Evolutionary conservation across 2,797 vertebrate genomes (phyloP).

Genomic region (Fistularia tabacaria): DNA sequence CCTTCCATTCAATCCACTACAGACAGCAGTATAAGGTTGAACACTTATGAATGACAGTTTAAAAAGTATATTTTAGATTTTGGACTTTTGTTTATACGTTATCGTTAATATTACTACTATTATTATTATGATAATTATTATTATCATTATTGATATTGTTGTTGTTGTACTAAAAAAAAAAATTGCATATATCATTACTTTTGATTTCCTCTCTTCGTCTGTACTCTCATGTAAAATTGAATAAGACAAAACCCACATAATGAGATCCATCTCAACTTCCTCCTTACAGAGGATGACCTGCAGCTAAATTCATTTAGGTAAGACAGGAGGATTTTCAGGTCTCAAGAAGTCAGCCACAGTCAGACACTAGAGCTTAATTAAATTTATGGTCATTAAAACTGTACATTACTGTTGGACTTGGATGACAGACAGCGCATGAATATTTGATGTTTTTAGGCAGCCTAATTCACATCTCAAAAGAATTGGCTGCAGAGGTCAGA

Average conservation of each 20-base stretch:
- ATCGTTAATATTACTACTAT: no score
- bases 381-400: slow-evolving; percentile 55
- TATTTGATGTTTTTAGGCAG: slow-evolving; percentile 40
- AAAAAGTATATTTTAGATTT: no score
- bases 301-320: slow-evolving; percentile 56
- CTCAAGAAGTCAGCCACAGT: slow-evolving; percentile 17
- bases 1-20: no score
- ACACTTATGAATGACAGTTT: no score
- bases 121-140: no score
- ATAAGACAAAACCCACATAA: slow-evolving; percentile 37
- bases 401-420: slow-evolving; percentile 25
- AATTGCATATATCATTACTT: no score
- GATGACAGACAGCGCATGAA: slow-evolving; percentile 33
- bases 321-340: slow-evolving; percentile 31
- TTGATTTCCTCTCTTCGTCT: neutral
- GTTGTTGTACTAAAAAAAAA: no score
- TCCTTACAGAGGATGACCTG: slow-evolving; percentile 51
- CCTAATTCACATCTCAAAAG: slow-evolving; percentile 2
- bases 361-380: slow-evolving; percentile 50
- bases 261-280: slow-evolving; percentile 37
- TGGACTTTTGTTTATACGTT: no score
- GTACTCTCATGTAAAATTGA: slow-evolving; percentile 4
- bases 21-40: no score
- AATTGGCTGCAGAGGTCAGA: slow-evolving; percentile 10
- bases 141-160: no score